Evolutionary conservation across 2,888 invertebrate genomes (phyloP).

Genomic region (Pocota personata): DNA sequence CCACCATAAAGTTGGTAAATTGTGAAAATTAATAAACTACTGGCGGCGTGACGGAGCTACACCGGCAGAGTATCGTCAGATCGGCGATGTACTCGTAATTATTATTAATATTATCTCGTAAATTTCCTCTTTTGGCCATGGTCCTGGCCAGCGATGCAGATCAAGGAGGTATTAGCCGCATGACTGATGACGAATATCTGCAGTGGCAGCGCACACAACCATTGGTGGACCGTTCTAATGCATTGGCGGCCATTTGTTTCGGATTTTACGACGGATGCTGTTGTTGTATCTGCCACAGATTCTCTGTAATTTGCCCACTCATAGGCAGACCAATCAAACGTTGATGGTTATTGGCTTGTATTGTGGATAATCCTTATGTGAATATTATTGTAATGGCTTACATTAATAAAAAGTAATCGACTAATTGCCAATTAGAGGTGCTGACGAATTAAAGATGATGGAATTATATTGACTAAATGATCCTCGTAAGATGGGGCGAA

Average conservation of each 20-base stretch:
- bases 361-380: slow-evolving; percentile 33
- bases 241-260: slow-evolving; percentile 55
- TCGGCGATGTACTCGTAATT: slow-evolving; percentile 65
- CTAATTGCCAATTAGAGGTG: slow-evolving; percentile 46
- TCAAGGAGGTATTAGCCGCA: slow-evolving; percentile 61
- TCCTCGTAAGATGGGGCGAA: too few relatives aligned
- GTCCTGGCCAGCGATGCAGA: slow-evolving; percentile 49
- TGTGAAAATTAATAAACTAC: slow-evolving; percentile 72
- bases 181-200: slow-evolving; percentile 59
- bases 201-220: slow-evolving; percentile 42
- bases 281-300: background rate
- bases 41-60: background rate
- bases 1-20: slow-evolving; percentile 67
- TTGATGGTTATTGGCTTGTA: slow-evolving; percentile 49
- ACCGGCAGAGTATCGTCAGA: background rate
- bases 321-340: slow-evolving; percentile 35
- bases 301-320: background rate
- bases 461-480: background rate
- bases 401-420: slow-evolving; percentile 44
- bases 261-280: slow-evolving; percentile 35
- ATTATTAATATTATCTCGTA: slow-evolving; percentile 68
- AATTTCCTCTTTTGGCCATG: slow-evolving; percentile 54
- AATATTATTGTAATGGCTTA: slow-evolving; percentile 21
- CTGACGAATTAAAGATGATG: slow-evolving; percentile 30
- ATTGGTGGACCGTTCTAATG: slow-evolving; percentile 61